Evolutionary conservation across 1,140 invertebrate genomes (phyloP).

Genomic region (Apocrypta bakeri): DNA sequence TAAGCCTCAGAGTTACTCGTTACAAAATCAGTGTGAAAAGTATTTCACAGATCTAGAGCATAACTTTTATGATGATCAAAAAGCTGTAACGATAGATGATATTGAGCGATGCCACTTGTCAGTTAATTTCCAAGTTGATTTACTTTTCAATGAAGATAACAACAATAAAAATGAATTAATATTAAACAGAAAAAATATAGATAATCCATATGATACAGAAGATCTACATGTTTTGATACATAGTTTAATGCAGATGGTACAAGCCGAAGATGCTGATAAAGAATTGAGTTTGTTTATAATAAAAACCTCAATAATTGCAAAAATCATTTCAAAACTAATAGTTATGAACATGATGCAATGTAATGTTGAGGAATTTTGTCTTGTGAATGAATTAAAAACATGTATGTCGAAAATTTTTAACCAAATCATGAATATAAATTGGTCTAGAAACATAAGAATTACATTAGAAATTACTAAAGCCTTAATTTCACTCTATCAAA

Average conservation of each 20-base stretch:
- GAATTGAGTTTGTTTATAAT: conserved; percentile 55
- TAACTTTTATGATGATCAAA: conserved; percentile 25
- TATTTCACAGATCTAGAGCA: conserved; percentile 18
- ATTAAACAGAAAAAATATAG: conserved; percentile 8
- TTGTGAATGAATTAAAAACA: conserved; percentile 38
- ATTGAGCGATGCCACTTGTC: conserved; percentile 58
- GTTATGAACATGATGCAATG: conserved; percentile 54
- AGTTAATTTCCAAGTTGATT: conserved; percentile 50
- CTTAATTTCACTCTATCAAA: conserved; percentile 57
- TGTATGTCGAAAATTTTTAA: conserved; percentile 44
- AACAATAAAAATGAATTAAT: neutral
- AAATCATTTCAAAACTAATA: conserved; percentile 56
- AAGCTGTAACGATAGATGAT: conserved; percentile 42
- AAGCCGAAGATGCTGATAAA: conserved; percentile 37
- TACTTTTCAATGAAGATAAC: conserved; percentile 23
- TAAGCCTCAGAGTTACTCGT: conserved; percentile 6
- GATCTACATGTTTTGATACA: conserved; percentile 52
- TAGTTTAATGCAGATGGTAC: conserved; percentile 47
- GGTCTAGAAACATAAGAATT: conserved; percentile 48
- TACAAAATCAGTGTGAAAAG: neutral
- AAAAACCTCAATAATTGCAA: conserved; percentile 56
- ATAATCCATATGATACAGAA: conserved; percentile 47
- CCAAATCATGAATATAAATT: conserved; percentile 49
- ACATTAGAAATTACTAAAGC: conserved; percentile 56
- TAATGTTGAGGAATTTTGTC: conserved; percentile 40